Evolutionary conservation across 2,888 invertebrate species (phyloP), one percentile per base, ranked within the genome.

Genomic region (Spilosoma lubricipeda): DNA sequence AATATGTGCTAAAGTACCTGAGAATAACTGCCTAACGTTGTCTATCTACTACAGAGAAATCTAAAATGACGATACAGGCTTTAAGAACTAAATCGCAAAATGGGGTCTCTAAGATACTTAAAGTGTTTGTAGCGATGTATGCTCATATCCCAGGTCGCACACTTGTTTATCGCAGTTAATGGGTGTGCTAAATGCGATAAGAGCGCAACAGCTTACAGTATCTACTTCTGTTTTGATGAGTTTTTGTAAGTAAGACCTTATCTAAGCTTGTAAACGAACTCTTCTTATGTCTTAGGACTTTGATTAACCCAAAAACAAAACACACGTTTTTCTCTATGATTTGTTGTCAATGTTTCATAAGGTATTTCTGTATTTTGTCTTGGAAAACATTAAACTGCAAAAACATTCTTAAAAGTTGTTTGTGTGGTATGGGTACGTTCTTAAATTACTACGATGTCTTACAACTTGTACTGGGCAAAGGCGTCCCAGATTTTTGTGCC

Each of bases 371-470:
- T 20, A 48, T 48, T 48, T 18, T 48, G 18, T 48, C 4, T 48
- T 48, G 18, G 48, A 5, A 48, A 48, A 18, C 18, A 48, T 4
- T 48, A 5, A 48, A 4, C 3, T 48, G 45, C 15, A 45, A 45
- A 18, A 45, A 18, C 18, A 3, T 45, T 45, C 18, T 18, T 45
- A 18, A 45, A 45, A 3, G 18, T 45, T 1, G 11, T 45, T 45
- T 13, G n/a, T n/a, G n/a, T n/a, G n/a, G n/a, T 72, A 67, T 27
- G 72, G 63, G 68, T 72, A 69, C 59, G 70, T 56, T 65, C 77
- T 76, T 73, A 73, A 66, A 77, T 74, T 79, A 79, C 75, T 76
- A 75, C 48, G 77, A 36, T 56, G 36, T 39, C 39, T 67, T 33
- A 23, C 30, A 30, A 63, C 30, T 30, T 30, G 30, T 30, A 18